Base-by-base conservation (phyloP, 2,797 vertebrate genomes). In the Cryptoblepharus egeriae region DNA sequence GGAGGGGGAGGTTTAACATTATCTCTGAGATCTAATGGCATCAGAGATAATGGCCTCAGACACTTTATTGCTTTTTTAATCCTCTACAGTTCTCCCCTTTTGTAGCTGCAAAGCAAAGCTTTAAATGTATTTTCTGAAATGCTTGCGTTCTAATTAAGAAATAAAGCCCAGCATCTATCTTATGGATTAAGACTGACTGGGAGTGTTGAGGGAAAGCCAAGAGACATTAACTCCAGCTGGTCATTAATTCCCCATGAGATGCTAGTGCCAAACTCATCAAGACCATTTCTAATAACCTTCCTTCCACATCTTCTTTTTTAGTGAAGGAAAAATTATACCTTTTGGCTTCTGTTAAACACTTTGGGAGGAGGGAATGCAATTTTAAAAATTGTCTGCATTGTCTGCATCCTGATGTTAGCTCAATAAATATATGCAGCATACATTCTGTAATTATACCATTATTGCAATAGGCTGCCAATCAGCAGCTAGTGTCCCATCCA, bases 161-260 rank as follows among this genome's bases (percentile, higher is more conserved):
- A 90, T 86, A 90, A 81, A 88, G 89, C 87, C 87, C 88, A 91
- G 91, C 83, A 89, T 82, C 87, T 2, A 37, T 92, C 81, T 91
- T 85, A 89, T 84, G 87, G 89, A 90, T 93, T 93, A 93, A 87
- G 88, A 87, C 83, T 90, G 90, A 92, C 92, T 94, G 86, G 86
- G 70, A 92, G 85, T 90, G 85, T 88, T 88, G 86, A 85, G 42
- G 87, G 92, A 92, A 93, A 92, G 86, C 86, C 85, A 91, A 93
- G 90, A 93, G 81, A 84, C 84, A 92, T 92, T 94, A 91, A 90
- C 32, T 63, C 83, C 81, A 94, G 88, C 88, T 93, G 89, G 89
- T 85, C 91, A 90, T 88, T 89, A 90, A 91, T 93, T 95, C 88
- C 86, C 93, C 87, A 86, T 83, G 90, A 93, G 90, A 93, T 91